Evolutionary conservation across 2,113 vertebrate species (phyloP), one percentile per base, ranked within the genome.

Genomic region (Sinocyclocheilus anophthalmus): DNA sequence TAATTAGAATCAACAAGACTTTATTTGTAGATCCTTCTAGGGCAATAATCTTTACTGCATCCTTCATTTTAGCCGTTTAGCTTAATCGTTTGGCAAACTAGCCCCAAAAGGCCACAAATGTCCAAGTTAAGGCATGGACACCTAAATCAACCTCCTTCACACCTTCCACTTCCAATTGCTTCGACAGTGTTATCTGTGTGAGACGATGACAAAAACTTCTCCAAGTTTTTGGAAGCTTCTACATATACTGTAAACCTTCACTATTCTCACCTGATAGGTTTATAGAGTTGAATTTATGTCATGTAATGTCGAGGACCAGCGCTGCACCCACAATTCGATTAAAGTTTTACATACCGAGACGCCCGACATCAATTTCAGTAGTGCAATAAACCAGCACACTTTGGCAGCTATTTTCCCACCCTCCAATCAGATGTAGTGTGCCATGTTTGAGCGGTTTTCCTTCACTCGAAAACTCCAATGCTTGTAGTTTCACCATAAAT

Each of bases 281-380:
- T 83, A 83, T 83, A 57, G 81, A 83, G 81, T 20, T 14, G 45
- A 39, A 83, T 83, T 83, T 83, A 72, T 83, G 67, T 72, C 50
- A 83, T 83, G 81, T 83, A 83, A 83, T 83, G 48, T 39, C 20
- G 45, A 55, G 81, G 26, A 83, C 67, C 67, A 53, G 67, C 30
- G 2, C 81, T 72, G 81, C 67, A 67, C 48, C 26, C 67, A 83
- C 81, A 83, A 83, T 83, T 83, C 81, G 81, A 83, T 83, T 83
- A 72, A 83, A 83, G 45, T 83, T 83, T 83, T 83, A 83, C 81
- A 83, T 83, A 83, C 81, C 65, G 81, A 83, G 67, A 72, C 65
- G 48, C 65, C 67, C 4, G 45, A 83, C 81, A 83, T 83, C 81
- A 83, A 83, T 83, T 83, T 20, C 48, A 55, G 81, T 48, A 39